Conservation (phyloP, 2,113 vertebrate species). For the Chamaetylas fuelleborni region DNA sequence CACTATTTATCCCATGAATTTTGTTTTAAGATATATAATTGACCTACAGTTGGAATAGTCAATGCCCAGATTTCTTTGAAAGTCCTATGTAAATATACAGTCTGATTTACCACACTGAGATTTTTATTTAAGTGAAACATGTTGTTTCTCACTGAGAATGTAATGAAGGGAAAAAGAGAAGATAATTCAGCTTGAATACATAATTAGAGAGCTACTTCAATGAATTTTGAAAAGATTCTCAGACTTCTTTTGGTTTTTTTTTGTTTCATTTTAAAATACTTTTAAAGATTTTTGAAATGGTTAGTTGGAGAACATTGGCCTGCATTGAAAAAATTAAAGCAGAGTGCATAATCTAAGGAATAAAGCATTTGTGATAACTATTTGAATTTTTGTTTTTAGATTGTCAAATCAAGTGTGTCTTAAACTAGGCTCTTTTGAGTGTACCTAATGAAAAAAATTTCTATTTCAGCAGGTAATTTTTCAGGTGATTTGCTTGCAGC, state of each 20-base stretch:
- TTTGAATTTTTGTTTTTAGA: conserved; percentile 39
- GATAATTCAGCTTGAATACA: neutral
- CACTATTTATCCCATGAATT: neutral
- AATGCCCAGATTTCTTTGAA: conserved; percentile 18
- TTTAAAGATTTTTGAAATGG: neutral
- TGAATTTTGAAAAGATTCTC: conserved; percentile 27
- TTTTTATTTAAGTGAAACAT: conserved; percentile 40
- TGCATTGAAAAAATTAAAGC: conserved; percentile 30
- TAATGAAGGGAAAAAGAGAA: conserved; percentile 31
- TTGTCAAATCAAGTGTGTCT: conserved; percentile 52
- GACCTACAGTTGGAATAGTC: conserved; percentile 15
- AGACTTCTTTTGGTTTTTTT: neutral
- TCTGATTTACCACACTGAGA: conserved; percentile 13
- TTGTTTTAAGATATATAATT: neutral
- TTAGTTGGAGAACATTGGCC: conserved; percentile 27
- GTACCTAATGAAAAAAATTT: conserved; percentile 23
- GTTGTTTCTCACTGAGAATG: neutral
- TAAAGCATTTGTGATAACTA: conserved; percentile 26
- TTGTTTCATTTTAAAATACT: neutral
- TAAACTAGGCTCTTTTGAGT: conserved; percentile 33
- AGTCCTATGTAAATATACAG: conserved; percentile 8
- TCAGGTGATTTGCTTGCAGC: conserved; percentile 61
- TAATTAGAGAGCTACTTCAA: conserved; percentile 45
- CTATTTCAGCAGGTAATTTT: conserved; percentile 59
- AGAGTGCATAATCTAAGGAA: neutral